Evolutionary conservation across 1,140 invertebrate species (phyloP), one percentile per base, ranked within the genome.

Genomic region (Drosophila neocordata): DNA sequence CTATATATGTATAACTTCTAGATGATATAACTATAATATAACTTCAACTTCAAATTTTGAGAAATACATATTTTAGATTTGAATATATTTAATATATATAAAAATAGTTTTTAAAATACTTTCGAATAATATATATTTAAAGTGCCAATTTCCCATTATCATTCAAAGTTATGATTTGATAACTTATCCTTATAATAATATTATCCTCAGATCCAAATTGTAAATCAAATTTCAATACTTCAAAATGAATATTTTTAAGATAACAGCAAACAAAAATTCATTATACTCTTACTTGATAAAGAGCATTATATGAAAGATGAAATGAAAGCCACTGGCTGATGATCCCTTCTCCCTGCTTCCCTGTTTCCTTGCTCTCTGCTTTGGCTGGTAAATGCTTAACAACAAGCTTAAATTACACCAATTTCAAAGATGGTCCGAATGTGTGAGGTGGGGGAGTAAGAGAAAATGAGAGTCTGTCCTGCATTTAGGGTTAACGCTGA

Each of bases 351-450:
- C 31, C 8, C 13, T 15, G 3, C 41, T 20, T 11, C 41, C 3
- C 15, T 38, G 34, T 1, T 35, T 5, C 37, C 37, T 38, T n/a
- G 12, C 37, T 18, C 41, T 13, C 41, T 44, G 13, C 41, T 48
- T 18, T 62, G 24, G 35, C 65, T 73, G 65, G 69, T 77, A 73
- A 73, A 77, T 69, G 70, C 57, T 73, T 22, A 77, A 74, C 69
- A 76, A 76, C 74, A 74, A 77, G 74, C 74, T 77, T 77, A 66
- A 74, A 74, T 77, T 77, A 77, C 74, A 74, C 41, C 57, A 59
- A 41, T 37, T 38, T 59, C 34, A 77, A 48, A 77, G 59, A 68
- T 59, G 34, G 57, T 18, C 57, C 34, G 15, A n/a, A n/a, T n/a
- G n/a, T n/a, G n/a, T n/a, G 13, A 13, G 18, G 38, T 22, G 35